Base-by-base conservation (phyloP, 1,140 invertebrate species). In the fruit fly (Drosophila melanogaster) region DNA sequence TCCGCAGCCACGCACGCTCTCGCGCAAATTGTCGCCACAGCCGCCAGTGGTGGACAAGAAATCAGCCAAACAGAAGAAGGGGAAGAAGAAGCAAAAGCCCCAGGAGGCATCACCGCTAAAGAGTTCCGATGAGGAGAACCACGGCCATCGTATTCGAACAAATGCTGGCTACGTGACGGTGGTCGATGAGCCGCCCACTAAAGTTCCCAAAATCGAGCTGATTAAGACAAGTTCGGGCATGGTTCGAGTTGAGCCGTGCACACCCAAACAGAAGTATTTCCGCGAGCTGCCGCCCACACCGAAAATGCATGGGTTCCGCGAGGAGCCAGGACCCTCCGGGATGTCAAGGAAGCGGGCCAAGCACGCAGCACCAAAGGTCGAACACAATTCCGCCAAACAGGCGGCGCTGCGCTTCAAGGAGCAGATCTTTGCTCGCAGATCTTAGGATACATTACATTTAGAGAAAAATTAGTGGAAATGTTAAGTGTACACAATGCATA, bases 101-200 rank as follows among this genome's bases (percentile, higher is more conserved):
- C 50, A 59, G 19, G 19, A 40, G 19, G n/a, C 11, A 7, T 78
- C 83, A 1, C 79, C 83, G 30, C 4, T 54, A 0, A 89, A 84
- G n/a, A 89, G 77, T 24, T 89, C 85, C 0, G 85, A 89, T 44
- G 77, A 90, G 24, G 84, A 89, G 46, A 90, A 84, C 49, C 59
- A 62, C 19, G 50, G n/a, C 15, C 8, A 46, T 1, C 8, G 17
- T 1, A 62, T 89, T 22, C 87, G 64, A 24, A 87, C 49, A 0
- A 89, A 50, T 38, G 84, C 84, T 5, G 84, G 84, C 22, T 67
- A 60, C 40, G 84, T 80, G 7, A 74, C 43, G 2, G 72, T 83
- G 3, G 49, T 37, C 44, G 38, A 38, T 4, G 51, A 40, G n/a
- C 44, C 22, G 8, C 44, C 17, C 17, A 54, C 14, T 8, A 43